Base-by-base conservation (phyloP, 2,888 invertebrate species). In the Electrophaes corylata region DNA sequence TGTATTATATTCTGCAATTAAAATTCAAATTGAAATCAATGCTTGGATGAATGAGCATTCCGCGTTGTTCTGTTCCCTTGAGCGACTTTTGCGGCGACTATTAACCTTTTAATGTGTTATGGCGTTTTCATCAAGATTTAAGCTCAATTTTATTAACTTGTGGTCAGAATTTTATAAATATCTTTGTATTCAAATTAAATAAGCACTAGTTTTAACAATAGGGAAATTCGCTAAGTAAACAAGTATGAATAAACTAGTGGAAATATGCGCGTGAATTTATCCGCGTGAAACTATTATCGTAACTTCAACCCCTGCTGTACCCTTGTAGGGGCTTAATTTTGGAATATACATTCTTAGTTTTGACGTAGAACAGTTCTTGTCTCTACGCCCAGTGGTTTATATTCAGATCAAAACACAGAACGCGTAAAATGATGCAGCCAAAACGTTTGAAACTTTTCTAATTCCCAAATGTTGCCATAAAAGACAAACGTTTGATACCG, bases 1-100 rank as follows among this genome's bases (percentile, higher is more conserved):
- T 87, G 85, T 86, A 86, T 89, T 91, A 92, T 92, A 92, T 91
- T 89, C 86, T 79, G 74, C 91, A 90, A 92, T 92, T 92, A 92
- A 92, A 90, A 91, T 92, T 91, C 85, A 92, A 92, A 92, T 92
- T 92, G 92, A 92, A 92, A 92, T 91, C 92, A 91, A 91, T 91
- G 91, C 88, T 79, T 79, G 83, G 79, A 79, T 83, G 86, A 84
- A 83, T 80, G 81, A 72, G 61, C 72, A 64, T 73, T 69, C 62
- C 61, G 41, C 43, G 44, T 11, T 16, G 16, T 16, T 12, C 18
- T 4, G 35, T 26, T 26, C 33, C 50, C 39, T 1, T 4, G 69
- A 70, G 78, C 75, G 73, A 75, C 31, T 12, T 23, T 14, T 39
- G 43, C 33, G 44, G 41, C 5, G n/a, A 39, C 40, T 47, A 5